Percentiles rank a stretch among this genome's conserved stretches.
phyloP scores from a whole-genome alignment of 2,113 vertebrate species.

The Aptenodytes forsteri region DNA sequence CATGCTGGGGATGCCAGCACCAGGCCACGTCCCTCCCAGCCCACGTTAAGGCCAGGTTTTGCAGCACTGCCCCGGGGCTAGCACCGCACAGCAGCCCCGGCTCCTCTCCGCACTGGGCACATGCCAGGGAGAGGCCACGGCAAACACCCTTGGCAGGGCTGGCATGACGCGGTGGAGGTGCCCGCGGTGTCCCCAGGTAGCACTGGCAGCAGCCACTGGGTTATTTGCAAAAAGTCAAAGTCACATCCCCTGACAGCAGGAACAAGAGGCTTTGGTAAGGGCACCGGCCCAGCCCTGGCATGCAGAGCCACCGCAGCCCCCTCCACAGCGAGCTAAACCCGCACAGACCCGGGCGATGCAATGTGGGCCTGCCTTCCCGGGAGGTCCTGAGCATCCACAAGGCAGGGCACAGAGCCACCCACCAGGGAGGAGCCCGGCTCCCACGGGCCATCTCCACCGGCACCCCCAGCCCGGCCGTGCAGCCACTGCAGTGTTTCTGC shows the following conservation, averaged over 20 bases:
- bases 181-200: neutral
- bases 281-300: neutral
- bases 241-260: neutral
- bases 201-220: neutral
- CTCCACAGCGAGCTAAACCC: neutral
- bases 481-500: neutral
- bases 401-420: neutral
- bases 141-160: neutral
- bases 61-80: neutral
- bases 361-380: neutral
- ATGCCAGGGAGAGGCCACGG: neutral
- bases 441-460: accelerated
- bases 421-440: neutral
- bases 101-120: neutral
- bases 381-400: accelerated
- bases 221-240: neutral
- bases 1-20: accelerated
- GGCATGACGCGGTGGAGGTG: neutral
- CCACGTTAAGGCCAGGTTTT: neutral
- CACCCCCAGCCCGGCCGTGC: neutral
- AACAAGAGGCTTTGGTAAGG: neutral
- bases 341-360: accelerated
- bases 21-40: accelerated
- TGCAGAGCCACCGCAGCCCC: neutral
- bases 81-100: neutral